Evolutionary conservation across 2,888 invertebrate species (phyloP).

Genomic region (Eulithis testata): DNA sequence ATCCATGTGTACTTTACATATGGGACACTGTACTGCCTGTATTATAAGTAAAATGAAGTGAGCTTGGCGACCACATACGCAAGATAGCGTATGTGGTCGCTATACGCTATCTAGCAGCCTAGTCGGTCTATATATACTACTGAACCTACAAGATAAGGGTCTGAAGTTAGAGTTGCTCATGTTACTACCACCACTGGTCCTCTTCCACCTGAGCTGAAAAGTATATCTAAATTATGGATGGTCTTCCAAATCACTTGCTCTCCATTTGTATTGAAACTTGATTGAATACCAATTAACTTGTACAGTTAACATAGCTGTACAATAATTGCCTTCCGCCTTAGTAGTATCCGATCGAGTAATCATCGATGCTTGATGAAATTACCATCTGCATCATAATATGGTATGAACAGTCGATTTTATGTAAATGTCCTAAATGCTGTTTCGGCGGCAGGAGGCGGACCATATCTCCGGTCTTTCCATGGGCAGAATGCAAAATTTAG

Average conservation of each 20-base stretch:
- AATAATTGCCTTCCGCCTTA: slow-evolving; percentile 15
- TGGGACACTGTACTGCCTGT: too few species aligned
- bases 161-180: too few species aligned
- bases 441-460: slow-evolving; percentile 30
- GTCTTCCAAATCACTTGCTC: not conserved
- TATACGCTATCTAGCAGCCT: too few species aligned
- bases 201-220: too few species aligned
- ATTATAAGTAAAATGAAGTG: too few species aligned
- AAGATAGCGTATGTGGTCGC: too few species aligned
- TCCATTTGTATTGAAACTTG: not conserved
- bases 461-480: slow-evolving; percentile 38
- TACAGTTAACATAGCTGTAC: slow-evolving; percentile 14
- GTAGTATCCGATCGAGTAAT: slow-evolving; percentile 15
- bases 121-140: too few species aligned
- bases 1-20: too few species aligned
- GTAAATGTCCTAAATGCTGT: slow-evolving; percentile 23
- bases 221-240: not conserved
- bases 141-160: too few species aligned
- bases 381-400: slow-evolving; percentile 19
- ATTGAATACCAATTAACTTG: slow-evolving; percentile 2
- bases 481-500: slow-evolving; percentile 6
- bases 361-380: slow-evolving; percentile 9
- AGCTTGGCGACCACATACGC: too few species aligned
- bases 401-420: slow-evolving; percentile 34
- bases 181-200: too few species aligned